These are phyloP conservation scores for Phanerotoma sp. DNA, from an alignment of 2,888 invertebrate species.

Conservation along the genomic window DNA sequence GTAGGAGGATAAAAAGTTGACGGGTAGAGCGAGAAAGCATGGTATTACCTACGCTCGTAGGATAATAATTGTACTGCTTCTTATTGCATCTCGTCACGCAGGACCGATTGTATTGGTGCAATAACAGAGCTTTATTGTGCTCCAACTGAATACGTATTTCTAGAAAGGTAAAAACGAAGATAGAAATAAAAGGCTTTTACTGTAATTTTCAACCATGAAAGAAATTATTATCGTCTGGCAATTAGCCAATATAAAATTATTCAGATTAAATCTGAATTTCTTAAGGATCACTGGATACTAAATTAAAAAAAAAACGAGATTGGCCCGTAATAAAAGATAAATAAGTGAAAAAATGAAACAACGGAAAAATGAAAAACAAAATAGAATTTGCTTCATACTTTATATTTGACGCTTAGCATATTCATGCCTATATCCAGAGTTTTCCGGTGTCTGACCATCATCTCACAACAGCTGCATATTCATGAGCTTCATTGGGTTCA, in stretches of 20 bases:
- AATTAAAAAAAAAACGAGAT: background rate
- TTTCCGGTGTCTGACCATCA: slow-evolving; percentile 51
- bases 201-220: background rate
- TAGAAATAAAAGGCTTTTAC: background rate
- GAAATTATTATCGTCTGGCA: background rate
- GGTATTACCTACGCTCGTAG: slow-evolving; percentile 38
- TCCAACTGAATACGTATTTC: slow-evolving; percentile 10
- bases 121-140: slow-evolving; percentile 28
- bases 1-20: slow-evolving; percentile 24
- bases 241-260: background rate
- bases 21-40: background rate
- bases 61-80: slow-evolving; percentile 43
- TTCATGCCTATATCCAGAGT: slow-evolving; percentile 42
- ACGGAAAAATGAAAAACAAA: background rate
- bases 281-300: background rate
- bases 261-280: background rate
- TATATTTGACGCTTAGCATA: slow-evolving; percentile 46
- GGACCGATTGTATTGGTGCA: slow-evolving; percentile 36
- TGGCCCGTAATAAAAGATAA: background rate
- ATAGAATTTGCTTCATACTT: slow-evolving; percentile 36
- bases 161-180: background rate
- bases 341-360: background rate
- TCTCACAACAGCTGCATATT: slow-evolving; percentile 45
- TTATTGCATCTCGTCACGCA: slow-evolving; percentile 47
- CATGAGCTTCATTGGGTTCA: slow-evolving; percentile 38